Evolutionary conservation across 2,888 invertebrate species (phyloP), one percentile per base, ranked within the genome.

Genomic region (Hydraecia micacea): DNA sequence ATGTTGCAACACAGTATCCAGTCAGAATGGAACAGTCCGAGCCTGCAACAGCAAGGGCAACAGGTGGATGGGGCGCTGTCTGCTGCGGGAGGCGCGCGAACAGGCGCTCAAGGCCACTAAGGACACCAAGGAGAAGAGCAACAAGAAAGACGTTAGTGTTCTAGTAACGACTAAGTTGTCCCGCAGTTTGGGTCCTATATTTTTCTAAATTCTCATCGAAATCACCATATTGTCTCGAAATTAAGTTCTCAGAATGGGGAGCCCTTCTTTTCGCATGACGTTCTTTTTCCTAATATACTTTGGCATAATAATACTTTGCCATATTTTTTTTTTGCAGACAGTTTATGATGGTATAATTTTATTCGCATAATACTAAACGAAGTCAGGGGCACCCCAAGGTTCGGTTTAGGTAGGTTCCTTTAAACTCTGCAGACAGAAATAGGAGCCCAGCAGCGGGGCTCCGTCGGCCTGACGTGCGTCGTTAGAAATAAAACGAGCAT

Each of bases 61-160:
- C 83, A 90, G 97, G 11, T 97, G 97, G 97, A 96, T 97, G 95
- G 97, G 97, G 0, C 93, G 97, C 70, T 96, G 97, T 60, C 91
- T 97, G 75, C 92, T 97, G 80, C 86, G 96, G 2, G 97, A 97
- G 88, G 96, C 95, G 28, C 82, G 94, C 72, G 96, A 96, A 68
- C 94, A 96, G 74, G 92, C 96, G 0, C 86, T 90, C 2, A 88
- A 89, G 21, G 91, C 91, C 15, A 88, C 86, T 74, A 94, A 93
- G 76, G 93, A 95, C 15, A 88, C 87, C 77, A 94, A 94, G 77
- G 93, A 95, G 90, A 95, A 95, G 84, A 89, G 70, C 6, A 95
- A 92, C 21, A 95, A 93, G 91, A 97, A 97, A 87, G 93, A 96
- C 60, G 70, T 70, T 36, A 70, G 70, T 70, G 9, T 11, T 62